These are phyloP conservation scores for Struthidea cinerea DNA, from an alignment of 2,113 vertebrate species.

Conservation along the genomic window DNA sequence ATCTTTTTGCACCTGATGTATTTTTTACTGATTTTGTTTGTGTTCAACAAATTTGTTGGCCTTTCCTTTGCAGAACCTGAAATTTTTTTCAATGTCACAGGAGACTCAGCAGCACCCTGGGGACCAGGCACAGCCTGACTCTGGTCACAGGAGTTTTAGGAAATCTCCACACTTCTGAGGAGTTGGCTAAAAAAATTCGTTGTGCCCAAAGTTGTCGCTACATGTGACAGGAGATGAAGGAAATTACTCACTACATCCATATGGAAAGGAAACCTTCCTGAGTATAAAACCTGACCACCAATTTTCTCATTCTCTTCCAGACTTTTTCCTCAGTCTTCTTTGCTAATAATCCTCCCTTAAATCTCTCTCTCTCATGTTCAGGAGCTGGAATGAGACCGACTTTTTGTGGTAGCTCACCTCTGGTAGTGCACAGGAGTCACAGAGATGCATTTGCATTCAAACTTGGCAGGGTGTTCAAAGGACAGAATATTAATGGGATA, in stretches of 20 bases:
- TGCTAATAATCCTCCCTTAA: background rate
- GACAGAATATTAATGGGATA: slow-evolving; percentile 1
- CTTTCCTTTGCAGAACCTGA: background rate
- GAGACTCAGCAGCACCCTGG: background rate
- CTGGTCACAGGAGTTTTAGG: background rate
- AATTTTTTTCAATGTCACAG: background rate
- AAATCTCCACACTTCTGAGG: background rate
- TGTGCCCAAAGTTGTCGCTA: background rate
- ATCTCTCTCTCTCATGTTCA: background rate
- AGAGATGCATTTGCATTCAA: background rate
- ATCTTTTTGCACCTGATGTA: background rate
- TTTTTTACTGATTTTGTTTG: background rate
- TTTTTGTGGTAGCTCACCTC: background rate
- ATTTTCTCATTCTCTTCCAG: background rate
- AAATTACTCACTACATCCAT: background rate
- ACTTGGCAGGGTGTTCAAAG: background rate
- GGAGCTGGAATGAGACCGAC: background rate
- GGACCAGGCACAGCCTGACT: background rate
- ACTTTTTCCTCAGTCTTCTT: background rate
- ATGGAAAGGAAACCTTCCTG: background rate
- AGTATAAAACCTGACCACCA: background rate
- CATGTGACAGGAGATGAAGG: background rate
- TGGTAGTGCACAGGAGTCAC: background rate
- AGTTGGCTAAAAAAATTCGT: background rate
- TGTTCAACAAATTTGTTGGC: background rate